A percentile compares a stretch with the other conserved stretches of the same genome.
phyloP scores from a whole-genome alignment of 2,888 invertebrate genomes.

The Caenorhabditis sp. region DNA sequence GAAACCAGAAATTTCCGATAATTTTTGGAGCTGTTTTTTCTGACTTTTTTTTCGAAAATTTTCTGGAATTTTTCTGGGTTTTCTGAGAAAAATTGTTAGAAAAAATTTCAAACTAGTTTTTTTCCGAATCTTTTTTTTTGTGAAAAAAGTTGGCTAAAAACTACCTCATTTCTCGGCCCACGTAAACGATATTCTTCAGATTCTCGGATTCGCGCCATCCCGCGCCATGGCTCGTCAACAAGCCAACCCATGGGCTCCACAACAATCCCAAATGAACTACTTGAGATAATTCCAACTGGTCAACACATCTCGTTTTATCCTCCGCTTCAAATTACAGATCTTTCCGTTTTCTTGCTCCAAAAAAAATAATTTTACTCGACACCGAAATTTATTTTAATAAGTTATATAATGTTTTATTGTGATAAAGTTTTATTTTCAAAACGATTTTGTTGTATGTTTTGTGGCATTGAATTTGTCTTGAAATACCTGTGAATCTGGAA shows the following conservation, averaged over 20 bases:
- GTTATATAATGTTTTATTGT: too few species aligned
- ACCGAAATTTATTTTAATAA: too few species aligned
- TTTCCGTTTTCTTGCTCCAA: not conserved
- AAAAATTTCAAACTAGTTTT: not conserved
- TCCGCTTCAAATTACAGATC: slow-evolving; percentile 3
- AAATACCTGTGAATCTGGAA: not conserved
- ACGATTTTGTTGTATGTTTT: not conserved
- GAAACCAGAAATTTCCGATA: too few species aligned
- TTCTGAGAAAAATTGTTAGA: too few species aligned
- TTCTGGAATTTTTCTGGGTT: not conserved
- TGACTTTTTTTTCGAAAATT: not conserved
- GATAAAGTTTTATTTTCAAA: slow-evolving; percentile 3
- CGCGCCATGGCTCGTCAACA: slow-evolving; percentile 91
- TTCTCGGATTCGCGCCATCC: slow-evolving; percentile 87
- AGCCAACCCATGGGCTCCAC: slow-evolving; percentile 58
- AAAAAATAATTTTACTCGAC: too few species aligned
- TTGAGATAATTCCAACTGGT: slow-evolving; percentile 16
- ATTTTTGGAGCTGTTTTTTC: too few species aligned
- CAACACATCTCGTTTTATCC: not conserved
- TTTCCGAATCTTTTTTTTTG: not conserved
- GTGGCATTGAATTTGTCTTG: not conserved
- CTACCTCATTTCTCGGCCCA: too few species aligned
- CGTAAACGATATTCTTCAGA: too few species aligned
- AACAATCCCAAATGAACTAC: slow-evolving; percentile 34
- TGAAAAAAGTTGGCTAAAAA: too few species aligned